Conservation (phyloP, 2,113 vertebrate genomes). For the Protomyctophum bolini region DNA sequence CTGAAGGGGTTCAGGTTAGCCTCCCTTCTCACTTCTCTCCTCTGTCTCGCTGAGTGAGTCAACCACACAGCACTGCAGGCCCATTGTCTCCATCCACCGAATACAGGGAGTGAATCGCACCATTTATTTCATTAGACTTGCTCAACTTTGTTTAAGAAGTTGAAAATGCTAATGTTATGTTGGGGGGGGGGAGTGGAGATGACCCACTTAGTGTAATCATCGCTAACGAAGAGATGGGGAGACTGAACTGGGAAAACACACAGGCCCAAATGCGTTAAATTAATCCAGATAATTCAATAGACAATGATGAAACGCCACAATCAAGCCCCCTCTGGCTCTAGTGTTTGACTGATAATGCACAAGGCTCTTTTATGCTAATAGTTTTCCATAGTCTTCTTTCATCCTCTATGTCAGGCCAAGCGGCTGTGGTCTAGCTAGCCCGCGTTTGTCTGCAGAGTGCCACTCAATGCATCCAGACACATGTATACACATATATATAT, state of each 20-base stretch:
- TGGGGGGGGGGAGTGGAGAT: slow-evolving; percentile 42
- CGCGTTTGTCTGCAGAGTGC: slow-evolving; percentile 38
- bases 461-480: slow-evolving; percentile 13
- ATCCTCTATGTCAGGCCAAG: slow-evolving; percentile 33
- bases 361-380: slow-evolving; percentile 60
- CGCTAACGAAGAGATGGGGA: slow-evolving; percentile 71
- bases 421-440: slow-evolving; percentile 30
- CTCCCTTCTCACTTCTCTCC: slow-evolving; percentile 56
- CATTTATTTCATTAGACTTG: slow-evolving; percentile 57
- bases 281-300: slow-evolving; percentile 80
- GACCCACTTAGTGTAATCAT: slow-evolving; percentile 80
- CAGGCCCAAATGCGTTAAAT: slow-evolving; percentile 78
- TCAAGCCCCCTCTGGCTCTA: slow-evolving; percentile 69
- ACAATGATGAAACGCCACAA: slow-evolving; percentile 75
- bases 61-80: slow-evolving; percentile 52
- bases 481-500: neutral
- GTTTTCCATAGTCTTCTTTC: slow-evolving; percentile 63
- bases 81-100: slow-evolving; percentile 40
- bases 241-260: slow-evolving; percentile 74
- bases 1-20: slow-evolving; percentile 4
- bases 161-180: slow-evolving; percentile 57
- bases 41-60: slow-evolving; percentile 54
- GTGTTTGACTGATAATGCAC: slow-evolving; percentile 71
- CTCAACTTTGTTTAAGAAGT: slow-evolving; percentile 76
- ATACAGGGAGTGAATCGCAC: slow-evolving; percentile 61